Conservation (phyloP, 2,797 vertebrate species). For the Sylvilagus floridanus region DNA sequence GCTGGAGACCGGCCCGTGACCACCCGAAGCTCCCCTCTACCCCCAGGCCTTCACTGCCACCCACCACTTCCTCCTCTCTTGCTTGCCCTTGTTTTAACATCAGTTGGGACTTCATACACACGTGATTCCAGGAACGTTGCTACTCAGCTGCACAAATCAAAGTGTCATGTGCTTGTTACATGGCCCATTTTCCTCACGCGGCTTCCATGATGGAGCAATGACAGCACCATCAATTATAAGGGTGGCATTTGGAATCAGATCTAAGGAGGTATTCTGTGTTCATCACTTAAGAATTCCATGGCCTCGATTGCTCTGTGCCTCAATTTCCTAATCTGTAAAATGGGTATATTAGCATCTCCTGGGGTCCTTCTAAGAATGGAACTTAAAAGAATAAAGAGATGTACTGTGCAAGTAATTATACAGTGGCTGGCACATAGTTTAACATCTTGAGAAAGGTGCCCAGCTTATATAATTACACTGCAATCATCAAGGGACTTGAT, state of each 20-base stretch:
- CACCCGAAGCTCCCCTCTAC: neutral
- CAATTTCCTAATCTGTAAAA: conserved; percentile 34
- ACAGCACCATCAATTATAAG: neutral
- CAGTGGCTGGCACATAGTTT: neutral
- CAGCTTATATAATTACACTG: conserved; percentile 13
- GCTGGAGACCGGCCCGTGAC: neutral
- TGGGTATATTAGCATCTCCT: neutral
- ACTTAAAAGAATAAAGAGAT: neutral
- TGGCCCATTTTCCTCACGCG: neutral
- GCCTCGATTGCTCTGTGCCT: neutral
- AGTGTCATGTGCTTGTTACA: neutral
- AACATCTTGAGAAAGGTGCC: conserved; percentile 24
- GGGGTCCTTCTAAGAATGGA: neutral
- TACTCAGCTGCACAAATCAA: conserved; percentile 12
- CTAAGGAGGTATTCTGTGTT: neutral
- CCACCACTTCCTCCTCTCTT: neutral
- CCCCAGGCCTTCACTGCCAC: neutral
- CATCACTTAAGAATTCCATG: neutral
- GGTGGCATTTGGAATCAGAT: neutral
- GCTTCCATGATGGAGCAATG: neutral
- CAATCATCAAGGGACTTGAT: neutral
- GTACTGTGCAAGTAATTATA: neutral
- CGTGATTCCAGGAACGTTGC: neutral
- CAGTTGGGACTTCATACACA: neutral
- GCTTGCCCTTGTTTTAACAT: conserved; percentile 11